Evolutionary conservation across 23 tunicate species (phyloP).

Genomic region (Trididemnum nubilum): DNA sequence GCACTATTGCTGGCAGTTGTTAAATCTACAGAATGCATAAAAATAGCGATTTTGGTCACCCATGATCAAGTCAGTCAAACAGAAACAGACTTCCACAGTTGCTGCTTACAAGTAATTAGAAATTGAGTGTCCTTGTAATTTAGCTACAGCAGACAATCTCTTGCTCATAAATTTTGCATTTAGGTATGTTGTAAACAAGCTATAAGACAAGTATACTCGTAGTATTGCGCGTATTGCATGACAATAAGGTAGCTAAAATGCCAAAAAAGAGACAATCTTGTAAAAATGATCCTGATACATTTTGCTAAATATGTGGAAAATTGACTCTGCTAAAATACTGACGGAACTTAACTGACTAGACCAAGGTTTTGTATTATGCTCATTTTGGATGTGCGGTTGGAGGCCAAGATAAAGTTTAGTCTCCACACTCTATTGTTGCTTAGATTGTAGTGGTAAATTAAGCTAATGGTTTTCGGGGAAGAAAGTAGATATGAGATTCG

Average conservation of each 20-base stretch:
- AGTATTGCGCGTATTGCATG: not conserved
- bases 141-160: conserved; percentile 17
- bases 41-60: conserved; percentile 18
- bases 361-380: conserved; percentile 38
- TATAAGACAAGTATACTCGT: conserved; percentile 22
- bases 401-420: conserved; percentile 43
- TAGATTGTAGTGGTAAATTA: conserved; percentile 26
- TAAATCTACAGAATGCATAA: conserved; percentile 12
- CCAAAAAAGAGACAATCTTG: conserved; percentile 29
- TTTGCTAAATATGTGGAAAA: conserved; percentile 42
- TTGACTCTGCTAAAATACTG: conserved; percentile 14
- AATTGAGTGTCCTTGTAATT: not conserved
- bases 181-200: conserved; percentile 20
- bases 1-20: no score
- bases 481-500: conserved; percentile 26
- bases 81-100: conserved; percentile 20
- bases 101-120: conserved; percentile 7
- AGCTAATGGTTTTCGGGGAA: conserved; percentile 38
- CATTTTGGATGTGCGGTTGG: conserved; percentile 48
- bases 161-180: conserved; percentile 9
- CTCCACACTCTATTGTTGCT: conserved; percentile 42
- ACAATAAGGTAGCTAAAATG: conserved; percentile 15
- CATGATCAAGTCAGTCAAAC: conserved; percentile 20
- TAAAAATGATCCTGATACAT: conserved; percentile 26
- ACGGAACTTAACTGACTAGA: conserved; percentile 10